A percentile compares a stretch with the other conserved stretches of the same genome.
These are phyloP conservation scores for Parazoanthus atlanticus DNA, from an alignment of 92 coral and sea anemone genomes.

Conservation along the genomic window DNA sequence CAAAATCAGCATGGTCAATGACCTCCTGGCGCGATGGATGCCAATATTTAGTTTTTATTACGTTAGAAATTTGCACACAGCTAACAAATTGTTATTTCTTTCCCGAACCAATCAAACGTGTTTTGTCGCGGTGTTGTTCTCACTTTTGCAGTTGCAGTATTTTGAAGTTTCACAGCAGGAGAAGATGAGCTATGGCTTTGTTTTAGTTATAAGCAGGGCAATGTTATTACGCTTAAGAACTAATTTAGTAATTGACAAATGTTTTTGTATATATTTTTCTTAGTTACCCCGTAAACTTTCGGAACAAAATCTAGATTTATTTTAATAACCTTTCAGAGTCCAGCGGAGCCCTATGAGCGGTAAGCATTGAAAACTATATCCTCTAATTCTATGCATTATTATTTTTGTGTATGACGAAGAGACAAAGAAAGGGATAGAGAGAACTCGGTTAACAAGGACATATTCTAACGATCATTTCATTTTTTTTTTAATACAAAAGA, in stretches of 20 bases:
- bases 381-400: too few species aligned
- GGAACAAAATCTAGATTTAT: too few species aligned
- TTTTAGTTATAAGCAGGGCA: background rate
- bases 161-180: background rate
- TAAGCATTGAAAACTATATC: background rate
- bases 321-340: background rate
- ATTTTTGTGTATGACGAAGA: background rate
- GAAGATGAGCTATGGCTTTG: background rate
- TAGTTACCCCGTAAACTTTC: background rate
- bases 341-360: background rate
- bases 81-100: too few species aligned
- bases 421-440: background rate
- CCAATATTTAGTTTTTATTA: too few species aligned
- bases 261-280: background rate
- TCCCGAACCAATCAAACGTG: background rate
- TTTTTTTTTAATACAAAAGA: too few species aligned
- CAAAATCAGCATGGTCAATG: too few species aligned
- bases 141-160: background rate
- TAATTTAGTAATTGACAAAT: background rate
- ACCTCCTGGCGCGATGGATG: too few species aligned
- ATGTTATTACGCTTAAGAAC: background rate
- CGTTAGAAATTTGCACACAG: background rate
- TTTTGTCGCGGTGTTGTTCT: background rate
- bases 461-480: too few species aligned
- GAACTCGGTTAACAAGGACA: too few species aligned